A percentile compares a stretch with the other conserved stretches of the same genome.
Conservation (phyloP, 2,113 vertebrate species). For the Amblyornis subalaris region DNA sequence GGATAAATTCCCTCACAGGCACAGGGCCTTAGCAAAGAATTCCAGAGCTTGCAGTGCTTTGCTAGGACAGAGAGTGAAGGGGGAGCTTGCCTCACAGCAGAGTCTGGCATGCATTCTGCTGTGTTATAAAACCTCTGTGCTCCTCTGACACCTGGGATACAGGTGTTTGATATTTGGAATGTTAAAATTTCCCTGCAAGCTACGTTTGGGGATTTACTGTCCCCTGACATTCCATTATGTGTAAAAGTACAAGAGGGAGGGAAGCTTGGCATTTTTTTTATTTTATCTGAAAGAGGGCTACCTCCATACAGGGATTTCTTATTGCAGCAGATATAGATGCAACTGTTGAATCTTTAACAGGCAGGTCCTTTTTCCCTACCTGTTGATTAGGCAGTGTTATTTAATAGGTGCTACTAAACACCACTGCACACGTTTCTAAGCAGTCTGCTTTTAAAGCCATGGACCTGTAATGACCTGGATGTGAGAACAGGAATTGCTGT, state of each 20-base stretch:
- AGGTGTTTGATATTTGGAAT: not conserved
- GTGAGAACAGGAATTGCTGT: not conserved
- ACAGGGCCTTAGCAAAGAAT: not conserved
- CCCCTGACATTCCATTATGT: not conserved
- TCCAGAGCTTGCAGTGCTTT: not conserved
- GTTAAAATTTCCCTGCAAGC: not conserved
- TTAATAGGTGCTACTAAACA: constrained; percentile 35
- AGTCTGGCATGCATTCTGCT: not conserved
- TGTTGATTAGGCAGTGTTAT: constrained; percentile 7
- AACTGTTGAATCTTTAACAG: constrained; percentile 26
- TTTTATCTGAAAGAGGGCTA: not conserved
- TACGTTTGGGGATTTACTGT: not conserved
- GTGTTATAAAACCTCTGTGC: not conserved
- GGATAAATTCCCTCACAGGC: not conserved
- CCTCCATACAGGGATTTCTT: not conserved
- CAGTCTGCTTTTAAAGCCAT: constrained; percentile 1
- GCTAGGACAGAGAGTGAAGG: not conserved
- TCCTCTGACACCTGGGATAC: not conserved
- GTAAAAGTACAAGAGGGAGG: not conserved
- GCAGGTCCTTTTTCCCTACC: not conserved
- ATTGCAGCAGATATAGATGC: not conserved
- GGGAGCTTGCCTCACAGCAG: not conserved
- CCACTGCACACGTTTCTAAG: not conserved
- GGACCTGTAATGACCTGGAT: not conserved
- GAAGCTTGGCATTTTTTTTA: not conserved